Percentiles rank a stretch among this genome's conserved stretches.
These are phyloP conservation scores for Neodon shergylaensis DNA, from an alignment of 2,113 vertebrate genomes.

Conservation along the genomic window DNA sequence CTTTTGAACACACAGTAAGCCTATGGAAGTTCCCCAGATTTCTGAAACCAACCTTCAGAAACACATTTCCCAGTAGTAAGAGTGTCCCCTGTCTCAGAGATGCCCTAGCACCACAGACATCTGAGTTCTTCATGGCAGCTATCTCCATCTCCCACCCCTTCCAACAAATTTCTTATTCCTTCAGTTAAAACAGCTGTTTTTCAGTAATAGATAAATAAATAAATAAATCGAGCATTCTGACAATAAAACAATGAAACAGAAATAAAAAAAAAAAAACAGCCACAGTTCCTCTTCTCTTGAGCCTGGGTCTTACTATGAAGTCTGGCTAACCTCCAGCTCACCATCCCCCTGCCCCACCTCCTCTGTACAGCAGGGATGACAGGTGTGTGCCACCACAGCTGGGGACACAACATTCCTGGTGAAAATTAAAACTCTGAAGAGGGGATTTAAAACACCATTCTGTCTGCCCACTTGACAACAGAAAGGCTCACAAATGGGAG, in stretches of 20 bases:
- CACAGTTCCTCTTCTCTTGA: neutral
- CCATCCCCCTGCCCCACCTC: neutral
- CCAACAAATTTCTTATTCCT: neutral
- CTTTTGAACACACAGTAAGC: neutral
- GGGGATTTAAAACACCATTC: neutral
- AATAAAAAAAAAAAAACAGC: neutral
- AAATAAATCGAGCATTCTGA: neutral
- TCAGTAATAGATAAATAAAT: neutral
- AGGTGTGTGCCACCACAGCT: neutral
- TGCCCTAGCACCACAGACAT: accelerated
- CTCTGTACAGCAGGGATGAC: neutral
- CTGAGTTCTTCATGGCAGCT: neutral
- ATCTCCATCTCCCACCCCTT: neutral
- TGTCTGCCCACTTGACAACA: neutral
- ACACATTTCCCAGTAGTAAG: neutral
- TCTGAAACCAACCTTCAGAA: neutral
- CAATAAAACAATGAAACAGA: neutral
- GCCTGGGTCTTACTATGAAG: neutral
- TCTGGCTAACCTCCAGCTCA: neutral
- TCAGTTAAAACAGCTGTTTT: constrained; percentile 23
- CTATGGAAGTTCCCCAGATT: neutral
- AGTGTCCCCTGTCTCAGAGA: neutral
- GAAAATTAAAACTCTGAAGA: neutral
- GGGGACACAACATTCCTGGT: neutral
- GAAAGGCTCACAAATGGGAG: neutral